Conservation (phyloP, 2,888 invertebrate species). For the Suillia variegata region DNA sequence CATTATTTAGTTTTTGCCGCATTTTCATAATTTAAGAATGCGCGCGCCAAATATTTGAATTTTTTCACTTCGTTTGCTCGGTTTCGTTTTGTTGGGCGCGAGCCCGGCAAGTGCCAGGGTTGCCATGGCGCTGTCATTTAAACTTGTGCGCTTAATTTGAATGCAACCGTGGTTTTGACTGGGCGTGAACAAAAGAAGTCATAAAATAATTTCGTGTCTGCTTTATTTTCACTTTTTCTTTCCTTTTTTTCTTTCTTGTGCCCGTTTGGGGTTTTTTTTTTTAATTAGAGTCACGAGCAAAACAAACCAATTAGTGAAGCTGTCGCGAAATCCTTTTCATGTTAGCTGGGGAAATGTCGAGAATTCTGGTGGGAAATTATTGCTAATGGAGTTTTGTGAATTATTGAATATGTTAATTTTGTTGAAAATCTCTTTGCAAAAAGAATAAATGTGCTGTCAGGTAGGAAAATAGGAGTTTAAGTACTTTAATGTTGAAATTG, state of each 20-base stretch:
- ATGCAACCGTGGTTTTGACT: slow-evolving; percentile 6
- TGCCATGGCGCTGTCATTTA: not conserved
- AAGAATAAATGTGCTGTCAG: too few relatives aligned
- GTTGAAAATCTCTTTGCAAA: too few relatives aligned
- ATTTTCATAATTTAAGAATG: slow-evolving; percentile 8
- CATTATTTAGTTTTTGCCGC: slow-evolving; percentile 9
- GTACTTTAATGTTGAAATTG: too few relatives aligned
- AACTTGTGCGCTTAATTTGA: not conserved
- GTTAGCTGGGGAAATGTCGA: too few relatives aligned
- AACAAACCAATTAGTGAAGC: slow-evolving; percentile 48
- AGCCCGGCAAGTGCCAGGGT: not conserved
- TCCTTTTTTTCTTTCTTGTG: not conserved
- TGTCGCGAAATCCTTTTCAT: slow-evolving; percentile 48
- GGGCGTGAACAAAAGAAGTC: slow-evolving; percentile 35
- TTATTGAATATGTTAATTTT: too few relatives aligned
- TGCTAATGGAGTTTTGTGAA: not conserved
- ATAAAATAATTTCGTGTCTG: slow-evolving; percentile 45
- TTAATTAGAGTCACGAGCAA: slow-evolving; percentile 50
- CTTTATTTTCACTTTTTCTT: not conserved
- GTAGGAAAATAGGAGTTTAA: too few relatives aligned
- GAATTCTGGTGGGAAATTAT: too few relatives aligned
- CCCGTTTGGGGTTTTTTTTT: slow-evolving; percentile 33
- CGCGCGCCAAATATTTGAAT: not conserved
- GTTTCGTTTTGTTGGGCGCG: too few relatives aligned
- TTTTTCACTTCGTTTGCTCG: too few relatives aligned